Base-by-base conservation (phyloP, 2,888 invertebrate genomes). In the Nymphalis polychloros region DNA sequence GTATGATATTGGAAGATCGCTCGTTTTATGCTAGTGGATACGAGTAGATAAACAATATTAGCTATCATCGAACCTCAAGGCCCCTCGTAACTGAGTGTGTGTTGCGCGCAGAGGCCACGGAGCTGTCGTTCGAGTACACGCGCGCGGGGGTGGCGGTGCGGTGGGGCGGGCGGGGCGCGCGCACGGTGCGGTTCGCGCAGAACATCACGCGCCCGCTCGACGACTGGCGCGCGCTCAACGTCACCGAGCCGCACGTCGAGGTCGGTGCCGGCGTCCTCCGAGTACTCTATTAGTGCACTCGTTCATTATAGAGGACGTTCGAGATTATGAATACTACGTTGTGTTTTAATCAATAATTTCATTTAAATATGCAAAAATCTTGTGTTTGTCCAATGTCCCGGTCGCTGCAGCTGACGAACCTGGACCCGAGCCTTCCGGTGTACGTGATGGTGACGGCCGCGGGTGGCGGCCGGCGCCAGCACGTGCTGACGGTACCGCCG, bases 121-220 rank as follows among this genome's bases (percentile, higher is more conserved):
- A 85, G 35, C 73, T 88, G 1, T 73, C 81, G 41, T 88, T 86
- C 79, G 73, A 75, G 69, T 86, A 81, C 80, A 83, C 79, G 0
- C 41, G 74, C 0, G 27, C 59, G 3, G 89, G 86, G 0, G 76
- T 90, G 65, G 68, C 65, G 10, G 84, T 91, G 70, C 77, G 77
- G 35, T 89, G 89, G 89, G 65, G 66, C 10, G 77, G 88, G 1
- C 69, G 65, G 1, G 87, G 76, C 2, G 84, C 87, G 3, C 93
- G 94, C 72, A 82, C 89, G 35, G 90, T 95, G 71, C 86, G 89
- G 65, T 94, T 93, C 83, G 89, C 93, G 35, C 90, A 90, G 79
- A 91, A 93, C 81, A 84, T 90, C 52, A 89, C 87, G 0, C 83
- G 84, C 48, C 86, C 92, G 0, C 73, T 93, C 2, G 87, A 91